phyloP scores from a whole-genome alignment of 1,140 invertebrate species.

The Anastrepha obliqua region DNA sequence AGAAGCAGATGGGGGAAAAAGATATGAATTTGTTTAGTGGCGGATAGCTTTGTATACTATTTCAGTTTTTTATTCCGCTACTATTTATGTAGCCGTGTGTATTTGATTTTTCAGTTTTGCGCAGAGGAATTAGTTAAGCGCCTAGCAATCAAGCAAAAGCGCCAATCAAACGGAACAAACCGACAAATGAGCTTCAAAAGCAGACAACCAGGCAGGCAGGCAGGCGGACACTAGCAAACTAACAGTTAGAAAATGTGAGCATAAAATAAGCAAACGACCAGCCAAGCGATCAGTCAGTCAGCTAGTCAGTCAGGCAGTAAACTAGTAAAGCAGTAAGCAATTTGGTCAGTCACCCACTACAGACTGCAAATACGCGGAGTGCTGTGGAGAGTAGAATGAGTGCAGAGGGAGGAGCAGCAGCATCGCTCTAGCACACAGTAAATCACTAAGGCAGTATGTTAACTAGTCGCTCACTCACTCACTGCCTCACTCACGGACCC shows the following conservation, averaged over 20 bases:
- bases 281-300: background rate
- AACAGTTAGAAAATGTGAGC: slow-evolving; percentile 3
- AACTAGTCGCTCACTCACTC: background rate
- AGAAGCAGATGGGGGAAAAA: background rate
- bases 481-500: too few relatives aligned
- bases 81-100: background rate
- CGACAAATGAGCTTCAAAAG: slow-evolving; percentile 25
- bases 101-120: background rate
- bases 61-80: background rate
- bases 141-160: slow-evolving; percentile 11
- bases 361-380: background rate
- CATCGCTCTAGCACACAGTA: background rate
- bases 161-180: slow-evolving; percentile 26
- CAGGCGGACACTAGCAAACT: background rate
- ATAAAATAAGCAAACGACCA: background rate
- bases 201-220: background rate
- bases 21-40: too few relatives aligned
- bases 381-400: background rate
- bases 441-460: background rate
- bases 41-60: too few relatives aligned
- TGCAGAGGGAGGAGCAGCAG: too few relatives aligned
- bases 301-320: background rate
- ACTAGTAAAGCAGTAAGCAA: background rate
- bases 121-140: slow-evolving; percentile 20
- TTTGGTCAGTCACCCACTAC: slow-evolving; percentile 13